phyloP scores from a whole-genome alignment of 2,113 vertebrate genomes.

The Oplegnathus fasciatus region DNA sequence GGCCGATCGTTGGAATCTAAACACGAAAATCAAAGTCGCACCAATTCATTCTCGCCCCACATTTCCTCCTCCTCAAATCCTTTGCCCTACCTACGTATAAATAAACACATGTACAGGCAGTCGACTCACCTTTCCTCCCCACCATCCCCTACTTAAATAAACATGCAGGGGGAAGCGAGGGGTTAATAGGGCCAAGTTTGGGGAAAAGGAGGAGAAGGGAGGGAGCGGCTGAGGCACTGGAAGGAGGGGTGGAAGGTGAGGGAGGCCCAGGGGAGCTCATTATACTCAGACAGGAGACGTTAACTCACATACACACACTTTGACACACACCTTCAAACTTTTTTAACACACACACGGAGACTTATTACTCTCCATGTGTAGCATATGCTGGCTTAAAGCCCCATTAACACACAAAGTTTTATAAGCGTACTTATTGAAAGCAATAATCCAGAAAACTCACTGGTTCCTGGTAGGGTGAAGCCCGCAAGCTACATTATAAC shows the following conservation, averaged over 20 bases:
- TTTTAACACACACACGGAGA: conserved; percentile 71
- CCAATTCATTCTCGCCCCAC: conserved; percentile 1
- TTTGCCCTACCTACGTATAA: conserved; percentile 52
- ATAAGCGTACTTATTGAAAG: conserved; percentile 67
- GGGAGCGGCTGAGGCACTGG: conserved; percentile 46
- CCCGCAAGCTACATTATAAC: conserved; percentile 21
- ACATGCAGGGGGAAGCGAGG: conserved; percentile 65
- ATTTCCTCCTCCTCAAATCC: conserved; percentile 40
- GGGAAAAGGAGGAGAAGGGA: conserved; percentile 55
- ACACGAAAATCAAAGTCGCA: conserved; percentile 29
- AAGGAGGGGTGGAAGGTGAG: conserved; percentile 62
- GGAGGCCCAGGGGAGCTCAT: conserved; percentile 81
- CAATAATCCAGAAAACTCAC: conserved; percentile 57
- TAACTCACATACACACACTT: conserved; percentile 59
- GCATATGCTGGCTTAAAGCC: conserved; percentile 61
- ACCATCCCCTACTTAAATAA: conserved; percentile 69
- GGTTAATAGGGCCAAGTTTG: conserved; percentile 82
- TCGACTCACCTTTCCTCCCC: conserved; percentile 64
- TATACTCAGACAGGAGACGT: conserved; percentile 74
- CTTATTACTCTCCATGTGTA: conserved; percentile 72
- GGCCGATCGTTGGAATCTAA: neutral
- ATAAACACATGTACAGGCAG: conserved; percentile 72
- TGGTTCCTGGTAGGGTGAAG: conserved; percentile 47
- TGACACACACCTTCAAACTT: conserved; percentile 60
- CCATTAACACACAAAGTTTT: conserved; percentile 73